These are phyloP conservation scores for Rhopilema esculentum DNA, from an alignment of 30 jellyfish, hydroid and myxozoan species.

Conservation along the genomic window DNA sequence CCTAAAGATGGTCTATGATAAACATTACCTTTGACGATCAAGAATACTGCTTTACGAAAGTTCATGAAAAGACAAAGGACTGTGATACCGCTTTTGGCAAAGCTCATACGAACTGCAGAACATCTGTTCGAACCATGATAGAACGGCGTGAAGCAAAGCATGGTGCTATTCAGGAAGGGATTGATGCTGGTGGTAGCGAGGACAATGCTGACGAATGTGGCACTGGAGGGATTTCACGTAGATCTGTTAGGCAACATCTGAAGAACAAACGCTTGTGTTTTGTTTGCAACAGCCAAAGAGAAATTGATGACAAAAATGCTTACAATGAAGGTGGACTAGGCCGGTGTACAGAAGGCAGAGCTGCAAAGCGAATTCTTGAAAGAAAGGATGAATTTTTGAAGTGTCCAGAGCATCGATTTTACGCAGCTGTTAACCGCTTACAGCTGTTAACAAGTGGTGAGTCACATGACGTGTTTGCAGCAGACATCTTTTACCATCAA, in stretches of 20 bases:
- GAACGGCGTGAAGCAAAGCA: slow-evolving; percentile 5
- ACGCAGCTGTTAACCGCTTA: slow-evolving; percentile 25
- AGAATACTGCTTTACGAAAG: slow-evolving; percentile 25
- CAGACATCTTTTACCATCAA: slow-evolving; percentile 29
- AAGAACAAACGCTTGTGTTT: slow-evolving; percentile 32
- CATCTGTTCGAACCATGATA: slow-evolving; percentile 32
- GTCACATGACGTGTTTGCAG: slow-evolving; percentile 36
- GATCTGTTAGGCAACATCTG: slow-evolving; percentile 35
- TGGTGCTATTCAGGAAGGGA: slow-evolving; percentile 15
- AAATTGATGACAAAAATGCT: slow-evolving; percentile 3
- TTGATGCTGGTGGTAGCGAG: background rate
- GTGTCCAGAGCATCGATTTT: slow-evolving; percentile 1
- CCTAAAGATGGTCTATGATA: too few species aligned
- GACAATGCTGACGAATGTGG: background rate
- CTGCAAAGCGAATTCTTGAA: slow-evolving; percentile 16
- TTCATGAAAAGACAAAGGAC: slow-evolving; percentile 11
- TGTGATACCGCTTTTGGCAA: slow-evolving; percentile 24
- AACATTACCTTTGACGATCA: slow-evolving; percentile 28
- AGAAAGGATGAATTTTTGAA: slow-evolving; percentile 8
- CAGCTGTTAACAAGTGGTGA: slow-evolving; percentile 25
- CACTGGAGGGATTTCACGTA: slow-evolving; percentile 8
- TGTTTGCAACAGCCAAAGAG: slow-evolving; percentile 18
- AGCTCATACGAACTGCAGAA: slow-evolving; percentile 58
- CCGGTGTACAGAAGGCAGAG: slow-evolving; percentile 14
- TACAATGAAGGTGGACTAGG: slow-evolving; percentile 33